Conservation (phyloP, 2,888 invertebrate genomes). For the Eilema griseolum region DNA sequence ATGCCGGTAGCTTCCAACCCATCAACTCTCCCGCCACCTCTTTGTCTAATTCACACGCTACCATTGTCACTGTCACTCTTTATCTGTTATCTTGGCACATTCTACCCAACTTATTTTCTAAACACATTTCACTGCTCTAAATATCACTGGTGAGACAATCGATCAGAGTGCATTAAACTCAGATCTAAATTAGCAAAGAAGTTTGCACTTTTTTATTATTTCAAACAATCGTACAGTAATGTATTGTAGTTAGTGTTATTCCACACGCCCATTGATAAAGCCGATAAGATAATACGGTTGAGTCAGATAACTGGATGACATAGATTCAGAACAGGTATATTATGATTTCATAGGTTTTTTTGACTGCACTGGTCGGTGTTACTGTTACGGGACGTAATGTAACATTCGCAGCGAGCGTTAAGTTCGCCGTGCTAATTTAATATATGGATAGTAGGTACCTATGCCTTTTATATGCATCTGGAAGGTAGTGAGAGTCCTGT, state of each 20-base stretch:
- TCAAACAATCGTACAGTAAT: conserved; percentile 59
- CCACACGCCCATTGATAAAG: conserved; percentile 76
- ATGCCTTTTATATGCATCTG: too few species aligned
- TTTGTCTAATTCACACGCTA: conserved; percentile 77
- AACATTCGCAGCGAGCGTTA: not conserved
- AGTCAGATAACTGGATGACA: conserved; percentile 68
- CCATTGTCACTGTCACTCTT: conserved; percentile 65
- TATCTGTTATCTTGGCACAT: conserved; percentile 21
- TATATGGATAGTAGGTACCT: too few species aligned
- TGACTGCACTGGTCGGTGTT: conserved; percentile 3
- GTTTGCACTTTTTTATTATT: conserved; percentile 52
- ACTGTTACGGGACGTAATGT: not conserved
- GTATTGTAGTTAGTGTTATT: conserved; percentile 51
- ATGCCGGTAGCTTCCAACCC: conserved; percentile 76
- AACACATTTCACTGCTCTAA: conserved; percentile 15
- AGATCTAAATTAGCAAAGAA: conserved; percentile 5
- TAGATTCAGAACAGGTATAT: conserved; percentile 48
- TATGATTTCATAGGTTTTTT: conserved; percentile 9
- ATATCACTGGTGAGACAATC: conserved; percentile 11
- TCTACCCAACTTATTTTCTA: not conserved
- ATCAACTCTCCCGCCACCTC: conserved; percentile 77
- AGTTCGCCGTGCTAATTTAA: too few species aligned
- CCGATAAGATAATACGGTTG: conserved; percentile 76
- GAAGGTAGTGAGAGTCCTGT: too few species aligned
- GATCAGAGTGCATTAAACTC: not conserved